Evolutionary conservation across 1,140 invertebrate genomes (phyloP).

Genomic region (Pemphigus obesinymphae): DNA sequence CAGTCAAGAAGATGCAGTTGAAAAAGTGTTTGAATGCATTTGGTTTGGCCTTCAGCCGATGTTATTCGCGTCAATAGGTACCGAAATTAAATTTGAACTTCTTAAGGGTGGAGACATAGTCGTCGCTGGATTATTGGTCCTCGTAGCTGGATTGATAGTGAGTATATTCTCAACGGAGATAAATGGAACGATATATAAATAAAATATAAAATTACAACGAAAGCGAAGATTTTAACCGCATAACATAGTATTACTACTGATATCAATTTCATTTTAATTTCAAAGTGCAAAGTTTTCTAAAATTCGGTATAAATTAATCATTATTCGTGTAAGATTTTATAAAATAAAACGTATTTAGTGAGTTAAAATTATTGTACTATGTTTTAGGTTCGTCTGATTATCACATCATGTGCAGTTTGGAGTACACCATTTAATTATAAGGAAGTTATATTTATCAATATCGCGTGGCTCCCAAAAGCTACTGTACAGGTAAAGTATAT

Average conservation of each 20-base stretch:
- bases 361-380: no score
- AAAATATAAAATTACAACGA: no score
- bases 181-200: neutral
- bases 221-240: no score
- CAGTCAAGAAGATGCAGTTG: constrained; percentile 53
- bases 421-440: constrained; percentile 59
- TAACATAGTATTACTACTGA: no score
- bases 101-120: neutral
- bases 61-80: constrained; percentile 66
- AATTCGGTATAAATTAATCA: no score
- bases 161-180: neutral
- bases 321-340: no score
- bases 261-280: no score
- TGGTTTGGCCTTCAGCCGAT: constrained; percentile 67
- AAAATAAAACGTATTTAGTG: no score
- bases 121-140: neutral
- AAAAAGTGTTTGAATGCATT: constrained; percentile 45
- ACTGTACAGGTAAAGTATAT: constrained; percentile 59
- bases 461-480: constrained; percentile 73
- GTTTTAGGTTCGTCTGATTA: neutral
- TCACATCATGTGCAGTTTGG: constrained; percentile 55
- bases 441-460: constrained; percentile 64
- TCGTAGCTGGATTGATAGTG: constrained; percentile 35
- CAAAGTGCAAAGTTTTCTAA: no score
- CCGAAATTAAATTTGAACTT: constrained; percentile 54